Conservation (phyloP, 1,140 invertebrate genomes). For the Teleogryllus occipitalis region DNA sequence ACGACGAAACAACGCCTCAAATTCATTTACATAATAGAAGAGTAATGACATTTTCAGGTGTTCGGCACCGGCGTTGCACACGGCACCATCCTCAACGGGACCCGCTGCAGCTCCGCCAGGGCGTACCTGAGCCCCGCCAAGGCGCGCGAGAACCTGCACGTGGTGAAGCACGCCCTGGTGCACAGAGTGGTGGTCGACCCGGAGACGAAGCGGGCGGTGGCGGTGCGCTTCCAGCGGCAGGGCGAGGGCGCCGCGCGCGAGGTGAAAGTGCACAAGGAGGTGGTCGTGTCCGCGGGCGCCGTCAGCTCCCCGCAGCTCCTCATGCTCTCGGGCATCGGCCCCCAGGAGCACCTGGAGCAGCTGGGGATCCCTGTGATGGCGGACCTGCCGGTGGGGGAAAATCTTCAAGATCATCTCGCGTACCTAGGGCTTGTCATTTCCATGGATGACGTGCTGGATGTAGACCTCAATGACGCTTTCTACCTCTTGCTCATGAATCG, state of each 20-base stretch:
- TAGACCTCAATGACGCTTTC: background rate
- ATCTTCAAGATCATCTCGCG: conserved; percentile 83
- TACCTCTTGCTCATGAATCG: background rate
- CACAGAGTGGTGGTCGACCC: conserved; percentile 21
- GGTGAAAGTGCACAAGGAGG: conserved; percentile 69
- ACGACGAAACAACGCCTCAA: too few relatives aligned
- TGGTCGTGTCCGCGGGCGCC: conserved; percentile 75
- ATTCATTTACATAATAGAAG: too few relatives aligned
- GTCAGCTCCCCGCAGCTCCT: conserved; percentile 64
- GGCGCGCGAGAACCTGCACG: conserved; percentile 40
- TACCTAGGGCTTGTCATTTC: conserved; percentile 49
- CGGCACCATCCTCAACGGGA: conserved; percentile 41
- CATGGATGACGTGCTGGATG: background rate
- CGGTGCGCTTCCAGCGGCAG: conserved; percentile 33
- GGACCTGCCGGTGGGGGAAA: conserved; percentile 56
- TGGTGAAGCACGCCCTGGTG: conserved; percentile 38
- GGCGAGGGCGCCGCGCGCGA: conserved; percentile 54
- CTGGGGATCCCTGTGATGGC: conserved; percentile 39
- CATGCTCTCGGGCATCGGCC: conserved; percentile 69
- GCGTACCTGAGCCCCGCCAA: conserved; percentile 40
- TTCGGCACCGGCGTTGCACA: conserved; percentile 43
- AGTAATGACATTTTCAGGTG: too few relatives aligned
- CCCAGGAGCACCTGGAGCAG: conserved; percentile 61
- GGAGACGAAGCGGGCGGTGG: background rate
- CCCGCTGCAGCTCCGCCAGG: conserved; percentile 41